Evolutionary conservation across 2,113 vertebrate genomes (phyloP).

Genomic region (Jaculus jaculus): DNA sequence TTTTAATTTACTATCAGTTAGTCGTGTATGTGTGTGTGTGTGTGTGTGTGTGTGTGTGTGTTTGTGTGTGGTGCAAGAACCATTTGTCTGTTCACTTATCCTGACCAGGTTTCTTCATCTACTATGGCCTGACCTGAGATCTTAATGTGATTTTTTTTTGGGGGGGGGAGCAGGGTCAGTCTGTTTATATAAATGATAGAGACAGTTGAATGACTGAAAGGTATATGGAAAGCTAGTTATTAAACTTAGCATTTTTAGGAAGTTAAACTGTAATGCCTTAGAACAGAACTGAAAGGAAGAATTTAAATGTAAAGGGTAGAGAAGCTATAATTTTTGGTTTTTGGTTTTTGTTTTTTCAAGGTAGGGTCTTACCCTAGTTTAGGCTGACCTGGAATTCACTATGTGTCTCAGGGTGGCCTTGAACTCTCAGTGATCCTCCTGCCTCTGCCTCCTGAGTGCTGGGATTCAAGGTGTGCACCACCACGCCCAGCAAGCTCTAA

Average conservation of each 20-base stretch:
- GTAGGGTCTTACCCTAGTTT: too few species aligned
- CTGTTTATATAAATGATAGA: constrained; percentile 58
- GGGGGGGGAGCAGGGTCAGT: neutral
- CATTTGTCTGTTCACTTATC: too few species aligned
- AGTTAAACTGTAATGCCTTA: constrained; percentile 42
- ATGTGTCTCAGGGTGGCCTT: too few species aligned
- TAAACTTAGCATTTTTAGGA: constrained; percentile 61
- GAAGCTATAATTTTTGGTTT: too few species aligned
- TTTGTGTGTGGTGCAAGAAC: neutral
- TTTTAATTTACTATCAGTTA: neutral
- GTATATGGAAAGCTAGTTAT: constrained; percentile 9
- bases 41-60: neutral
- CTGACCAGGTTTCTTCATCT: neutral
- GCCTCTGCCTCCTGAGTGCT: too few species aligned
- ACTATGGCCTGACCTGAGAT: accelerated
- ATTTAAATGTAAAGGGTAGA: constrained; percentile 12
- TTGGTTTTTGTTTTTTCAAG: too few species aligned
- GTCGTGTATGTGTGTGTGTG: neutral
- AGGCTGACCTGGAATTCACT: too few species aligned
- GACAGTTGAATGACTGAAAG: neutral
- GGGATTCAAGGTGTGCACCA: too few species aligned
- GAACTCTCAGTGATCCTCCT: too few species aligned
- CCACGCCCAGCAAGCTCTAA: too few species aligned
- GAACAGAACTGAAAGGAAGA: constrained; percentile 39
- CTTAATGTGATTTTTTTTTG: neutral